Evolutionary conservation across 2,888 invertebrate species (phyloP).

Genomic region (Leptopilina myrica): DNA sequence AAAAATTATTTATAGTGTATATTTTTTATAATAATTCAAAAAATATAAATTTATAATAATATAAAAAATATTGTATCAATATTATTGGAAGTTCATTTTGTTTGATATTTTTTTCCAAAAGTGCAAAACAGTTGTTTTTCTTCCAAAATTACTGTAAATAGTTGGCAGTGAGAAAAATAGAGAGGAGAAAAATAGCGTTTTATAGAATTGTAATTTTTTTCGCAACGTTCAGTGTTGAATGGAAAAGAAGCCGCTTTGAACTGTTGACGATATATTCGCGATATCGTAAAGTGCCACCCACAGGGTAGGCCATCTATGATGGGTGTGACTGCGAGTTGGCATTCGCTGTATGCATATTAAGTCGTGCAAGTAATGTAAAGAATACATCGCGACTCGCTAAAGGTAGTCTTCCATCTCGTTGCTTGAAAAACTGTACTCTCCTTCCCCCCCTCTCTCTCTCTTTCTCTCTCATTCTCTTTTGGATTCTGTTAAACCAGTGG

Average conservation of each 20-base stretch:
- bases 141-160: too few relatives aligned
- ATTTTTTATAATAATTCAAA: too few relatives aligned
- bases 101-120: too few relatives aligned
- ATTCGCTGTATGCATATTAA: slow-evolving; percentile 67
- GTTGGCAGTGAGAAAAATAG: too few relatives aligned
- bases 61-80: too few relatives aligned
- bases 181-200: too few relatives aligned
- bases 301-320: slow-evolving; percentile 59
- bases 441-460: background rate
- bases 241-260: background rate
- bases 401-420: slow-evolving; percentile 50
- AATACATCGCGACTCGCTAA: slow-evolving; percentile 58
- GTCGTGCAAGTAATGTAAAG: slow-evolving; percentile 54
- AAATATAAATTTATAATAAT: too few relatives aligned
- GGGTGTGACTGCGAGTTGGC: slow-evolving; percentile 69
- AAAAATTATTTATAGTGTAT: too few relatives aligned
- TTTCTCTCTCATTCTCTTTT: background rate
- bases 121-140: too few relatives aligned
- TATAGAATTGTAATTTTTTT: too few relatives aligned
- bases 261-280: slow-evolving; percentile 57
- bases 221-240: background rate
- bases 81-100: too few relatives aligned
- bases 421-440: background rate
- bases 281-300: slow-evolving; percentile 62
- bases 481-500: slow-evolving; percentile 50